phyloP scores from a whole-genome alignment of 1,140 invertebrate genomes.

The Ruditapes philippinarum region DNA sequence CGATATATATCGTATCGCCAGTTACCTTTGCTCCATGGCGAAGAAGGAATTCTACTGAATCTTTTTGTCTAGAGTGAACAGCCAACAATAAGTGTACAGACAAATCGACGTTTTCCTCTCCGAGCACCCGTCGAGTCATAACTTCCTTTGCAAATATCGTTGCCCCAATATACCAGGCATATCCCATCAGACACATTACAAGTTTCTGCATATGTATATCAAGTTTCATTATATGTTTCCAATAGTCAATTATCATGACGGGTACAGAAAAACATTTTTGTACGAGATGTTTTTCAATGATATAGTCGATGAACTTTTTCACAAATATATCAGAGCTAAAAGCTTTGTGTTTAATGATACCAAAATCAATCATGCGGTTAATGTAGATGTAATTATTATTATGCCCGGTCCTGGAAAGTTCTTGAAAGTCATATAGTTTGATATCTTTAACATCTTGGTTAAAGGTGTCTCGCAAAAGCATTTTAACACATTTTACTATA shows the following conservation, averaged over 20 bases:
- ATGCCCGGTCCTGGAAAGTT: background rate
- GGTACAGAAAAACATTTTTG: background rate
- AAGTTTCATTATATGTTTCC: no score
- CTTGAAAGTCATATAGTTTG: background rate
- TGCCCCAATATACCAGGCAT: constrained; percentile 16
- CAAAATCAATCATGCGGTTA: no score
- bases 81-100: background rate
- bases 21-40: background rate
- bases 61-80: background rate
- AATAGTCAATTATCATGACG: constrained; percentile 39
- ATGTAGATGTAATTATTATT: background rate
- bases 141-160: constrained; percentile 18
- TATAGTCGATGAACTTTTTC: no score
- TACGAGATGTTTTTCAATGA: background rate
- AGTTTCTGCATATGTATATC: no score
- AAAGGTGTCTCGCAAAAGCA: constrained; percentile 14
- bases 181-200: constrained; percentile 43
- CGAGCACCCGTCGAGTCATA: background rate
- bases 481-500: constrained; percentile 7
- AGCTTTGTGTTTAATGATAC: no score
- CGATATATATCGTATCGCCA: constrained; percentile 18
- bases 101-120: background rate
- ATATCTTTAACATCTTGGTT: background rate
- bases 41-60: background rate
- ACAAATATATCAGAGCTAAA: no score